These are phyloP conservation scores for Lethocerus indicus DNA, from an alignment of 1,140 invertebrate species.

Conservation along the genomic window DNA sequence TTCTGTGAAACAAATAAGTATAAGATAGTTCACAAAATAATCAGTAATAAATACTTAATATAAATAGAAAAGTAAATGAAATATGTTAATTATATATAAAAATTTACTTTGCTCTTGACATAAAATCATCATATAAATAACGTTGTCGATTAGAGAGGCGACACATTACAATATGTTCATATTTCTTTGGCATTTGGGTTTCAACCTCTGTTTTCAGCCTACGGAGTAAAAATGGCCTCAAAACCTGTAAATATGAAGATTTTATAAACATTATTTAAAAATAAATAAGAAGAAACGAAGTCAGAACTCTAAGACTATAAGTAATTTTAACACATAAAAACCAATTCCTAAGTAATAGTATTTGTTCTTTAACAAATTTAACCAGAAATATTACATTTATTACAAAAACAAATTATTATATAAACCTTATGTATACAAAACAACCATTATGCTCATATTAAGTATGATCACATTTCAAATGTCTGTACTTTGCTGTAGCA, in stretches of 20 bases:
- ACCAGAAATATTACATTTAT: too few relatives aligned
- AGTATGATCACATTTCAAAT: too few relatives aligned
- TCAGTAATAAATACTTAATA: background rate
- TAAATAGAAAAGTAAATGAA: background rate
- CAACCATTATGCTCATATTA: too few relatives aligned
- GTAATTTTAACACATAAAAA: too few relatives aligned
- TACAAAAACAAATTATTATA: too few relatives aligned
- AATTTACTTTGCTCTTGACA: constrained; percentile 88
- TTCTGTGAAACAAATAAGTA: constrained; percentile 39
- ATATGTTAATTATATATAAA: constrained; percentile 7
- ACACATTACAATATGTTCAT: constrained; percentile 94
- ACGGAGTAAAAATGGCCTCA: constrained; percentile 90
- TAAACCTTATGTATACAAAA: too few relatives aligned
- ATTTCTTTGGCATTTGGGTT: constrained; percentile 98
- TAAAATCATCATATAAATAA: constrained; percentile 98
- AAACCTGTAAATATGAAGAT: constrained; percentile 42
- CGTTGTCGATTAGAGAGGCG: constrained; percentile 91
- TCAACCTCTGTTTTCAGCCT: constrained; percentile 96
- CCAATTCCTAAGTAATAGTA: too few relatives aligned
- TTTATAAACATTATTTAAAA: too few relatives aligned
- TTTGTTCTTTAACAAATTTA: too few relatives aligned
- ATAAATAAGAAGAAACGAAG: too few relatives aligned
- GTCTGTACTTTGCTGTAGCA: too few relatives aligned
- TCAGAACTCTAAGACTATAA: too few relatives aligned
- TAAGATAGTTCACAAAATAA: background rate